Evolutionary conservation across 2,113 vertebrate genomes (phyloP).

Genomic region (Danio rerio): GRCz12tu NC_133191.1:41697001-41697500

Average conservation of each 20-base stretch:
- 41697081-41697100: constrained; percentile 27
- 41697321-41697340: neutral
- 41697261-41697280: constrained; percentile 5
- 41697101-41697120: constrained; percentile 38
- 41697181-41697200: constrained; percentile 25
- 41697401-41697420: neutral
- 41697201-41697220: constrained; percentile 23
- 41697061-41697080: constrained; percentile 33
- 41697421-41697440: too few species aligned
- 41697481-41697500: neutral
- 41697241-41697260: constrained; percentile 3
- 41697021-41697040: constrained; percentile 8
- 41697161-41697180: constrained; percentile 41
- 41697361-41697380: neutral
- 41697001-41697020: constrained; percentile 20
- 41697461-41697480: neutral
- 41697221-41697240: neutral
- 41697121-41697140: constrained; percentile 35
- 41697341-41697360: neutral
- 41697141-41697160: constrained; percentile 34
- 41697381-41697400: neutral
- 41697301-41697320: neutral
- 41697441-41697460: neutral
- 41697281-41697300: neutral
- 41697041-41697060: constrained; percentile 25